Evolutionary conservation across 2,797 vertebrate genomes (phyloP).

Genomic region (Propithecus deckenii): DNA sequence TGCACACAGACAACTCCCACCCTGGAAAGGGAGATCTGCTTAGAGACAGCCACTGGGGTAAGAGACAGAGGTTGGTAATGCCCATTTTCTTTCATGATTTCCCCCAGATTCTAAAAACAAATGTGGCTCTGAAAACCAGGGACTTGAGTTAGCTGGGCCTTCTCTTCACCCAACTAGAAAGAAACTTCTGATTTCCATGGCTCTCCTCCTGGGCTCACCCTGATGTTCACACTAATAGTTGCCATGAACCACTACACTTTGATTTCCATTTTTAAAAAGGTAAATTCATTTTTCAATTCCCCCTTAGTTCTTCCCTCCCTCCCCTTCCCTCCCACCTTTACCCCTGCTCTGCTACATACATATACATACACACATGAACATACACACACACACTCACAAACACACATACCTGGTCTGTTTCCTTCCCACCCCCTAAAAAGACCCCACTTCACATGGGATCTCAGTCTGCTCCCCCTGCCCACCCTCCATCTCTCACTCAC

Average conservation of each 20-base stretch:
- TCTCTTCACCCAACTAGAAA: constrained; percentile 35
- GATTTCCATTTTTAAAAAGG: constrained; percentile 70
- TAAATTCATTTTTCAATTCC: constrained; percentile 73
- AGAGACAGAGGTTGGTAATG: constrained; percentile 28
- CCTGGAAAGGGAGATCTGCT: not conserved
- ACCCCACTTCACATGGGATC: constrained; percentile 33
- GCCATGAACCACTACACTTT: constrained; percentile 68
- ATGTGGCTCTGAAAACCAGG: constrained; percentile 38
- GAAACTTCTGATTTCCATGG: constrained; percentile 50
- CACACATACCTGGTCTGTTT: constrained; percentile 72
- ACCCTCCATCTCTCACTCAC: constrained; percentile 49
- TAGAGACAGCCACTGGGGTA: constrained; percentile 2
- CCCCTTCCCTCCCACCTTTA: constrained; percentile 49
- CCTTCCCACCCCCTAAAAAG: constrained; percentile 54
- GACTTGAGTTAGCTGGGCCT: not conserved
- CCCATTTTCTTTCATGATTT: constrained; percentile 39
- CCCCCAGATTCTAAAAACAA: constrained; percentile 24
- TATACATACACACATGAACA: constrained; percentile 37
- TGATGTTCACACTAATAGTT: constrained; percentile 28
- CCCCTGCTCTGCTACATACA: constrained; percentile 60
- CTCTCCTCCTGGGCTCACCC: constrained; percentile 62
- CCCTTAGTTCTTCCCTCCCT: constrained; percentile 62
- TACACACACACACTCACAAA: constrained; percentile 37
- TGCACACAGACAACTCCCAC: not conserved
- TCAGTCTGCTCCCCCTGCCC: constrained; percentile 63